Base-by-base conservation (phyloP, 1,140 invertebrate genomes). In the Araneus ventricosus region DNA sequence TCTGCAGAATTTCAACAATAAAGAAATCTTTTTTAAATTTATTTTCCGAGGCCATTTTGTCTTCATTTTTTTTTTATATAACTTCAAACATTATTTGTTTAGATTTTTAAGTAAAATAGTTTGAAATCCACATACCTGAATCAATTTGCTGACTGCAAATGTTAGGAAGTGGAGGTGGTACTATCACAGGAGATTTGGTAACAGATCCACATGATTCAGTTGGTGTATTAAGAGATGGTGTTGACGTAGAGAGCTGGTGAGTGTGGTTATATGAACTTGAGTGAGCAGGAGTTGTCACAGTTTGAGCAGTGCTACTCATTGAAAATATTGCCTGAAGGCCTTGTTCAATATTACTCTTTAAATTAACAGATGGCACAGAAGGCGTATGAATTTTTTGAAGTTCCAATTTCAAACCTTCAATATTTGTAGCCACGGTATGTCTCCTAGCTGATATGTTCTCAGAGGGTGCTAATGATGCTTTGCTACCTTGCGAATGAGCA, bases 361-460 rank as follows among this genome's bases (percentile, higher is more conserved):
- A 61, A 24, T 63, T 84, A 17, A 91, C 37, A 52, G 89, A 84
- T 57, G 88, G 45, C 8, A 92, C 37, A 52, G 70, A 94, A 22
- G 84, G 93, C n/a, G 89, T 93, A 84, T 94, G 94, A 3, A 94
- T 86, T 93, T 94, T 94, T 63, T 94, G 90, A 6, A 94, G 57
- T 79, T 94, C 94, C 94, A 95, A 95, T 93, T 96, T 95, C 24
- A 96, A 91, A 94, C 95, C 95, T 90, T 95, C 95, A n/a, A 96
- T 94, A 94, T 96, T 95, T 61, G 95, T 95, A 45, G 95, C 95
- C 34, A 89, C 90, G 37, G 92, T 89, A 27, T 88, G 92, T 14
- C 92, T n/a, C 10, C 90, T 45, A 57, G 45, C 4, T n/a, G 87
- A 84, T 61, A 84, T 82, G 37, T 34, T 84, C 24, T 93, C 92